Base-by-base conservation (phyloP, 2,797 vertebrate species). In the Spinus olivaceus region DNA sequence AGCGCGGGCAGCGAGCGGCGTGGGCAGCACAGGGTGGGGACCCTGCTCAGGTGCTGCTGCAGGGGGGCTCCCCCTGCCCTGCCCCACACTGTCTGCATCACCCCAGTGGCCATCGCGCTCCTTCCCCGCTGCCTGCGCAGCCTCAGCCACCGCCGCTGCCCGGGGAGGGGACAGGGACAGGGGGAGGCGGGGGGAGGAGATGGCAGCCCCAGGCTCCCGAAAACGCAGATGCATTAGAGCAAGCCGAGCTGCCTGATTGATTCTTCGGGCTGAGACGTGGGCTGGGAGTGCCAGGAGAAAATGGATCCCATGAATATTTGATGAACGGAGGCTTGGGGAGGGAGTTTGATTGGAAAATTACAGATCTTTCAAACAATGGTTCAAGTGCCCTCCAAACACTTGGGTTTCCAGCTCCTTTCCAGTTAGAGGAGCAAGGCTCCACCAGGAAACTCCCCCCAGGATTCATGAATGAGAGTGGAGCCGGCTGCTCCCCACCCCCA, bases 221-320 rank as follows among this genome's bases (percentile, higher is more conserved):
- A 91, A 95, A 78, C 10, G 59, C 93, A 79, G 86, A 91, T 81
- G 90, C 94, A 94, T 92, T 90, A 94, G 82, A 95, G 90, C 91
- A 89, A 88, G 79, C 41, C 2, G 91, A 94, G 90, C 82, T 88
- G 93, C 82, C 95, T 92, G 96, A 97, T 95, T 94, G 96, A 96
- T 97, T 94, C 94, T 76, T 20, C 23, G 35, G 95, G 95, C 94
- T 97, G 94, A 88, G 90, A 94, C 56, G 90, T 94, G 92, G 96
- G 96, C 60, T 91, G 92, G 95, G 92, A 95, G 90, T 92, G 95
- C 93, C 92, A 92, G 93, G 93, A 97, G 96, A 96, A 97, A 97
- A 97, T 96, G 95, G 94, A 97, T 86, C 88, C 96, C 88, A 94
- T 96, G 95, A 97, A 97, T 97, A 97, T 96, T 97, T 97, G 96